Percentiles rank a stretch among this genome's conserved stretches.
Conservation (phyloP, 2,888 invertebrate genomes). For the Diachrysia chrysitis region DNA sequence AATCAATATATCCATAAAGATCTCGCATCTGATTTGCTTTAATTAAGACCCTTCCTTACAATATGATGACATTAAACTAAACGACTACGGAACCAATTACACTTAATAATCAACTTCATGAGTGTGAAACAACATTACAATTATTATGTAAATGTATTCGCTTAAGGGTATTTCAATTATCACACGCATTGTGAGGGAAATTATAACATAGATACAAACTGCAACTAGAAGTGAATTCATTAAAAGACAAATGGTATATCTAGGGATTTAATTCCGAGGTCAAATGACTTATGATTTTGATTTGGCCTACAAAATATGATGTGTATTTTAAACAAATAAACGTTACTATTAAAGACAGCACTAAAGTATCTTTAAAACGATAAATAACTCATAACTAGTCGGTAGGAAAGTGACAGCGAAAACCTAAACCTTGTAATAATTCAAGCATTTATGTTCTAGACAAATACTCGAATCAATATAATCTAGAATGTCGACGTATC, state of each 20-base stretch:
- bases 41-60: too few relatives aligned
- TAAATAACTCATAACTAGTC: background rate
- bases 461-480: conserved; percentile 19
- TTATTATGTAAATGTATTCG: conserved; percentile 58
- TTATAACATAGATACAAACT: conserved; percentile 12
- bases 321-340: background rate
- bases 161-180: conserved; percentile 52
- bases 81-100: conserved; percentile 30
- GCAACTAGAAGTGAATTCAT: conserved; percentile 19
- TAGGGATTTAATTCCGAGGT: background rate
- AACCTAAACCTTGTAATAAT: background rate
- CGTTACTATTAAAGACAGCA: background rate
- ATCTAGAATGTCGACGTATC: conserved; percentile 12
- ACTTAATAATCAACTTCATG: conserved; percentile 29
- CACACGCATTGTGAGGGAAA: conserved; percentile 42
- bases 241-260: background rate
- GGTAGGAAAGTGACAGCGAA: background rate
- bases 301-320: background rate
- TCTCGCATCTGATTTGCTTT: background rate
- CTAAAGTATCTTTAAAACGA: background rate
- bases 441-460: conserved; percentile 3
- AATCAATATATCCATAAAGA: too few relatives aligned
- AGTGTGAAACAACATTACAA: conserved; percentile 51
- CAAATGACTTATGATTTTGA: background rate
- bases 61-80: conserved; percentile 9